Percentiles rank a stretch among this genome's conserved stretches.
Evolutionary conservation across 2,797 vertebrate species (phyloP).

Genomic region (Perodicticus potto): DNA sequence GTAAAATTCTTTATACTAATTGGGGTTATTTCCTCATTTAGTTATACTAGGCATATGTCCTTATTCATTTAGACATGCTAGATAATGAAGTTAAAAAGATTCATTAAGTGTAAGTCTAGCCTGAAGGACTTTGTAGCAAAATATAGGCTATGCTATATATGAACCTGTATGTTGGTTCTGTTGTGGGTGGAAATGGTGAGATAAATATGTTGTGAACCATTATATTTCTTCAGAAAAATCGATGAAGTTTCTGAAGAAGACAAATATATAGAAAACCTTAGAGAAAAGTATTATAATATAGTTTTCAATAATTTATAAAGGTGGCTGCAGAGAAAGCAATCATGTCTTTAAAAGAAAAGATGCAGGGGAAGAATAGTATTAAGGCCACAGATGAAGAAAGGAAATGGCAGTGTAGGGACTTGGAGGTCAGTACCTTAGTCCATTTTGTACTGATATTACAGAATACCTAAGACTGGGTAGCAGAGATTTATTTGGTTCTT

Average conservation of each 20-base stretch:
- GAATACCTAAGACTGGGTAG: not conserved
- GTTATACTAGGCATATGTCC: not conserved
- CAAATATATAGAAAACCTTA: not conserved
- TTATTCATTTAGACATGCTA: not conserved
- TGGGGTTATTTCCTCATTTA: not conserved
- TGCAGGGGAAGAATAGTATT: not conserved
- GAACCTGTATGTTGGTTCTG: not conserved
- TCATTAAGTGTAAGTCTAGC: not conserved
- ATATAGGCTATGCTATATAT: not conserved
- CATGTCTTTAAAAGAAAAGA: not conserved
- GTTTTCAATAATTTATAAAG: conserved; percentile 36
- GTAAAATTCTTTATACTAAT: not conserved
- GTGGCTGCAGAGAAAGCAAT: not conserved
- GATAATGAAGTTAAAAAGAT: not conserved
- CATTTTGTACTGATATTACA: not conserved
- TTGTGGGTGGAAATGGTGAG: not conserved
- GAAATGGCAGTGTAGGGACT: not conserved
- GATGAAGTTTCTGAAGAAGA: not conserved
- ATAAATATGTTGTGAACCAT: not conserved
- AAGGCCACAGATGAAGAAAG: not conserved
- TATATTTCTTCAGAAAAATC: conserved; percentile 43
- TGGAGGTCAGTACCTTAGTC: not conserved
- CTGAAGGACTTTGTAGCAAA: not conserved
- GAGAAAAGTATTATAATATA: not conserved
- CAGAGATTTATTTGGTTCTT: not conserved